These are phyloP conservation scores for Thamnophis elegans DNA, from an alignment of 2,797 vertebrate species.

Conservation along the genomic window DNA sequence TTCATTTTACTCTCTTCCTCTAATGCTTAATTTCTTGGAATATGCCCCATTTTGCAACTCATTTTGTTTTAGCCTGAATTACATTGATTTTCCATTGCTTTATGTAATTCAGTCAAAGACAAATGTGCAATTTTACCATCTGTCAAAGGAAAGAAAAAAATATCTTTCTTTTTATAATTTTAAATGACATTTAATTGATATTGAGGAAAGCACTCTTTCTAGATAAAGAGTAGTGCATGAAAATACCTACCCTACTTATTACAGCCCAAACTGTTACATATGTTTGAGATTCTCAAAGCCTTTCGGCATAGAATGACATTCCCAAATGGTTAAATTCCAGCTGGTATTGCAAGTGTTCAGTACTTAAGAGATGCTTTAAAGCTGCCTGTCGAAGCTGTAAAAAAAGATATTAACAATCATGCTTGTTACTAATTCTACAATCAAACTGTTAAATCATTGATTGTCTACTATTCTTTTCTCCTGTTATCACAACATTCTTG, in stretches of 20 bases:
- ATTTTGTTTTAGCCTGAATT: not conserved
- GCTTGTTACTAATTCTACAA: not conserved
- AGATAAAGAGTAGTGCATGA: not conserved
- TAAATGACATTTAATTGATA: not conserved
- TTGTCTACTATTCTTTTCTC: not conserved
- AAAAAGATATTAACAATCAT: not conserved
- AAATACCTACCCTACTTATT: not conserved
- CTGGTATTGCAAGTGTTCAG: conserved; percentile 22
- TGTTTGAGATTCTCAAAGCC: not conserved
- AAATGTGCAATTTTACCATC: not conserved
- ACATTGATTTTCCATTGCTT: not conserved
- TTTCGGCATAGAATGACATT: conserved; percentile 25
- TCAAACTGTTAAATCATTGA: not conserved
- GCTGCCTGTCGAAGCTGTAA: conserved; percentile 27
- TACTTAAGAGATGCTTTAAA: not conserved
- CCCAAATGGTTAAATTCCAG: conserved; percentile 31
- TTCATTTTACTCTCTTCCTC: not conserved
- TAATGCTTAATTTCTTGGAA: not conserved
- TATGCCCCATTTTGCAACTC: not conserved
- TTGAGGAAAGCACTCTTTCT: not conserved
- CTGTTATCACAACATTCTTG: not conserved
- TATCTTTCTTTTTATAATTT: not conserved
- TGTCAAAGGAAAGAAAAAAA: not conserved
- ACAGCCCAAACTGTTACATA: not conserved
- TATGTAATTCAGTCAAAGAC: not conserved